Evolutionary conservation across 2,797 vertebrate species (phyloP).

Genomic region (Etheostoma perlongum): DNA sequence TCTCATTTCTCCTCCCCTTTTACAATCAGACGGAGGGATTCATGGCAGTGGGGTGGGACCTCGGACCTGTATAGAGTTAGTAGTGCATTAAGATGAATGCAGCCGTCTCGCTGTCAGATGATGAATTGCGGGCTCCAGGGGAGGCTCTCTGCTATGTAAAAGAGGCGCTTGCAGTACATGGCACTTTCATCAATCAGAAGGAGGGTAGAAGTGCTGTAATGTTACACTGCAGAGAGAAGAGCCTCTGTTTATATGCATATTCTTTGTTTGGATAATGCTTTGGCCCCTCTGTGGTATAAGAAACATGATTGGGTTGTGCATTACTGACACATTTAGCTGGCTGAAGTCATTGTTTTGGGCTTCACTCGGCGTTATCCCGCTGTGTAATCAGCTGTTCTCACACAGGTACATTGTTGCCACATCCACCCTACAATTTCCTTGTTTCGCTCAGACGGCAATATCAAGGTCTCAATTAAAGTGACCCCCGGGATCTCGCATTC

Average conservation of each 20-base stretch:
- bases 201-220: slow-evolving; percentile 62
- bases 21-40: slow-evolving; percentile 33
- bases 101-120: slow-evolving; percentile 71
- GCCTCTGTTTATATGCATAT: slow-evolving; percentile 52
- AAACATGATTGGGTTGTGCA: slow-evolving; percentile 25
- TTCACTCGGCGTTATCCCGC: slow-evolving; percentile 30
- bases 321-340: slow-evolving; percentile 26
- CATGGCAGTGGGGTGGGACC: slow-evolving; percentile 49
- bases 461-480: slow-evolving; percentile 67
- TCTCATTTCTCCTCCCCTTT: slow-evolving; percentile 20
- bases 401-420: slow-evolving; percentile 19
- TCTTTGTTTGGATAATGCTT: slow-evolving; percentile 34
- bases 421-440: slow-evolving; percentile 40
- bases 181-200: slow-evolving; percentile 84
- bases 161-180: slow-evolving; percentile 76
- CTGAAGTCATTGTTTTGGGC: slow-evolving; percentile 30
- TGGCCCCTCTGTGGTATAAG: slow-evolving; percentile 1
- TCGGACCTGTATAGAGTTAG: slow-evolving; percentile 54
- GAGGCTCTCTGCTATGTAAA: slow-evolving; percentile 82
- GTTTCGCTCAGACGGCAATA: slow-evolving; percentile 34
- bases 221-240: slow-evolving; percentile 73
- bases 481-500: slow-evolving; percentile 56
- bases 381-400: slow-evolving; percentile 49
- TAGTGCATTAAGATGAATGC: slow-evolving; percentile 80
- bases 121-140: slow-evolving; percentile 78